A percentile compares a stretch with the other conserved stretches of the same genome.
Evolutionary conservation across 2,888 invertebrate genomes (phyloP).

Genomic region (Venustoraphidia nigricollis): DNA sequence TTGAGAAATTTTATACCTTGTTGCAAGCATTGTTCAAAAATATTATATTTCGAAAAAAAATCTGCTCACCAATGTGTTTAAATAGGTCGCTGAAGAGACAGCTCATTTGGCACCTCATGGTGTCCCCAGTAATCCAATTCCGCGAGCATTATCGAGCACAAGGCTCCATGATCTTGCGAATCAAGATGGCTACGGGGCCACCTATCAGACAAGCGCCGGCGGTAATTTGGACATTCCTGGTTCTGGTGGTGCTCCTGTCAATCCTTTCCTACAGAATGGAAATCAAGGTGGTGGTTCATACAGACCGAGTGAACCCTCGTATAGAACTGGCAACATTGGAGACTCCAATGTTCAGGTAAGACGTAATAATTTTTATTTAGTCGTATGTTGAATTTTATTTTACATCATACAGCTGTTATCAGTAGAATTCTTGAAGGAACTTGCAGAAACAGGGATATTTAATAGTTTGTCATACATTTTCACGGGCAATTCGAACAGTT

Average conservation of each 20-base stretch:
- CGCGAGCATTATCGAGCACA: constrained; percentile 68
- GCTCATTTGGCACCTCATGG: constrained; percentile 88
- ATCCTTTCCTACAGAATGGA: background rate
- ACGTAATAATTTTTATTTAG: background rate
- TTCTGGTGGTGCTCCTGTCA: constrained; percentile 22
- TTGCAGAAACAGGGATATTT: no score
- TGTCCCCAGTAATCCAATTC: constrained; percentile 83
- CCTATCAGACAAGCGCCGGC: constrained; percentile 49
- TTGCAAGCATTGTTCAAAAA: no score
- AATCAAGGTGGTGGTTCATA: background rate
- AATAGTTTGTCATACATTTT: no score
- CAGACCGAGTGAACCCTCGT: background rate
- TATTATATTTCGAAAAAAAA: no score
- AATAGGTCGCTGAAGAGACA: constrained; percentile 51
- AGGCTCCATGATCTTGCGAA: constrained; percentile 63
- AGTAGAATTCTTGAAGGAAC: no score
- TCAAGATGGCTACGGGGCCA: constrained; percentile 61
- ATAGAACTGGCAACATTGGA: background rate
- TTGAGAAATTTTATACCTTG: no score
- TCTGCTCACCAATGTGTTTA: no score
- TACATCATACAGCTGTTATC: no score
- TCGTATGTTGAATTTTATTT: background rate
- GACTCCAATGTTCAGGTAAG: background rate
- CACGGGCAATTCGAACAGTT: no score
- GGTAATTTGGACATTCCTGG: constrained; percentile 52